Conservation (phyloP, 92 coral and sea anemone genomes). For the Phenganax marumi region DNA sequence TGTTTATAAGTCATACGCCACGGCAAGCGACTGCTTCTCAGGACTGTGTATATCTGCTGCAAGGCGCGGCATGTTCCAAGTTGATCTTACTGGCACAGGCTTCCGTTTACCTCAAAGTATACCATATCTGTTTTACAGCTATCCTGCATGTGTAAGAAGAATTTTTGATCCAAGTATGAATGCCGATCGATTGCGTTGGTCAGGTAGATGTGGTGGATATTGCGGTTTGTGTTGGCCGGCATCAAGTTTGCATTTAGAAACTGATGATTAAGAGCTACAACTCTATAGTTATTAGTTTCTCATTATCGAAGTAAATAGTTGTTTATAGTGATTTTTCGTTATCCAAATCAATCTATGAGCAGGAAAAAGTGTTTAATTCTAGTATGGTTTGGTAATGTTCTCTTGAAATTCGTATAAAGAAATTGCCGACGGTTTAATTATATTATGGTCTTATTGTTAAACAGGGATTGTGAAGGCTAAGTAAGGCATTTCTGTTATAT, state of each 20-base stretch:
- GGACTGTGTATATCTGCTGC: neutral
- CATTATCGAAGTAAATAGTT: too few relatives aligned
- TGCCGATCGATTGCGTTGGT: neutral
- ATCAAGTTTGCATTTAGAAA: neutral
- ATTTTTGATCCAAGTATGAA: neutral
- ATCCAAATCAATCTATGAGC: too few relatives aligned
- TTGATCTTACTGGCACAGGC: neutral
- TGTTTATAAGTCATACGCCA: neutral
- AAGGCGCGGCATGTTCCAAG: neutral
- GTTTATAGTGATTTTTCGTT: too few relatives aligned
- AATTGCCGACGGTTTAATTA: too few relatives aligned
- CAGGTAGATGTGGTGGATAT: slow-evolving; percentile 4
- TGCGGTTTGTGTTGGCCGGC: neutral
- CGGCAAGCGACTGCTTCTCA: neutral
- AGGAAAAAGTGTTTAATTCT: too few relatives aligned
- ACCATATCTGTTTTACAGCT: neutral
- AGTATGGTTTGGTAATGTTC: too few relatives aligned
- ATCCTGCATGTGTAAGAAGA: neutral
- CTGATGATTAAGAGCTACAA: too few relatives aligned
- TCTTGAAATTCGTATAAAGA: too few relatives aligned
- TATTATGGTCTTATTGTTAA: too few relatives aligned
- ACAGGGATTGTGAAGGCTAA: too few relatives aligned
- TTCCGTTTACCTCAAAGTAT: neutral
- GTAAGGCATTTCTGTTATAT: too few relatives aligned
- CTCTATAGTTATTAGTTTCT: too few relatives aligned